These are phyloP conservation scores for Anthopleura sola DNA, from an alignment of 64 coral and sea anemone species.

Conservation along the genomic window DNA sequence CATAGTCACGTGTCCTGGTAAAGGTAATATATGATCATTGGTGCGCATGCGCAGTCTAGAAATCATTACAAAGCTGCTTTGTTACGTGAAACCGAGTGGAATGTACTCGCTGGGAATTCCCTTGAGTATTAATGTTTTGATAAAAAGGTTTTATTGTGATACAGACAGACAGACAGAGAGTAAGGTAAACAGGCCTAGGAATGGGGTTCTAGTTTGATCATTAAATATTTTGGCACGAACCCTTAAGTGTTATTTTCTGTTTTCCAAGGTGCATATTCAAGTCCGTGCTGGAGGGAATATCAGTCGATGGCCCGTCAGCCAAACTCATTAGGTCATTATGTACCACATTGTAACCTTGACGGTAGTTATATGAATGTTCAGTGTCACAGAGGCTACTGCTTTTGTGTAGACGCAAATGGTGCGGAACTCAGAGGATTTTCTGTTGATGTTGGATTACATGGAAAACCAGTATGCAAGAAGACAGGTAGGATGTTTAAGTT, in stretches of 20 bases:
- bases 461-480: constrained; percentile 40
- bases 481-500: background rate
- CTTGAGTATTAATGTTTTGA: no score
- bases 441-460: constrained; percentile 21
- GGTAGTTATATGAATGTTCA: constrained; percentile 68
- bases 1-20: constrained; percentile 24
- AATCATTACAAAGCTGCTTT: no score
- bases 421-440: constrained; percentile 29
- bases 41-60: no score
- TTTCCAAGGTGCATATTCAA: constrained; percentile 6
- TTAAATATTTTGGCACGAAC: no score
- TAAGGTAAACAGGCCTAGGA: no score
- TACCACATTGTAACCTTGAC: constrained; percentile 62
- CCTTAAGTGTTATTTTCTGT: no score
- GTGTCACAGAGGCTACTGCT: constrained; percentile 54
- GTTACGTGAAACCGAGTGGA: no score
- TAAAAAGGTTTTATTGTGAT: no score
- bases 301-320: constrained; percentile 5
- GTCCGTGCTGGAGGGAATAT: constrained; percentile 49
- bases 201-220: no score
- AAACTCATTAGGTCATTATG: constrained; percentile 12
- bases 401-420: constrained; percentile 50
- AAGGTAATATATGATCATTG: constrained; percentile 11
- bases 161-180: no score
- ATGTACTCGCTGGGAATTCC: no score